Conservation (phyloP, 2,797 vertebrate genomes). For the Scleropages formosus region DNA sequence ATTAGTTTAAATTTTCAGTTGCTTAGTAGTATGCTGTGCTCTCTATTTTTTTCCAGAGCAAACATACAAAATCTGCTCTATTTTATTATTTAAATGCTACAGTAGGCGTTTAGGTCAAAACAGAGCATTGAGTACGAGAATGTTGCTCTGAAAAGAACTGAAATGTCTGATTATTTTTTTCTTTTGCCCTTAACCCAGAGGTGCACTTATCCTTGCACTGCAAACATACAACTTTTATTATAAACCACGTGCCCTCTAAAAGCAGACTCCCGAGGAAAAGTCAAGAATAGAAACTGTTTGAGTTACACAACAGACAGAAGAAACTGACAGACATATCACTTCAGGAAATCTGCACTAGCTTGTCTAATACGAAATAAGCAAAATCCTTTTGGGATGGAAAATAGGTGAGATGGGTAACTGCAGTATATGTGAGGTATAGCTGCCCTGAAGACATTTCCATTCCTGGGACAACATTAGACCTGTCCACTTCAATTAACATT, state of each 20-base stretch:
- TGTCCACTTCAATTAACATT: background rate
- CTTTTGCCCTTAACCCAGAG: slow-evolving; percentile 40
- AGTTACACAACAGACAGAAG: slow-evolving; percentile 35
- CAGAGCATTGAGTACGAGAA: slow-evolving; percentile 15
- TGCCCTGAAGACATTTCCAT: slow-evolving; percentile 10
- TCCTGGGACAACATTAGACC: slow-evolving; percentile 1
- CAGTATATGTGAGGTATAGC: slow-evolving; percentile 12
- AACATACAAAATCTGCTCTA: background rate
- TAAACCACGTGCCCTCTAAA: slow-evolving; percentile 40
- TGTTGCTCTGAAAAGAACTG: background rate
- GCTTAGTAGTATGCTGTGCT: background rate
- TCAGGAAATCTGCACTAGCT: background rate
- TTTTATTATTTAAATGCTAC: slow-evolving; percentile 16
- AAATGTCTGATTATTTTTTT: slow-evolving; percentile 13
- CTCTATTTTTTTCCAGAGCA: background rate
- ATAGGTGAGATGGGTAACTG: background rate
- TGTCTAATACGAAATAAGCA: background rate
- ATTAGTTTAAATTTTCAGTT: slow-evolving; percentile 44
- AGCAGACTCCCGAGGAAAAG: slow-evolving; percentile 27
- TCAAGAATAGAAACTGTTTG: slow-evolving; percentile 26
- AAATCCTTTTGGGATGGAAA: background rate
- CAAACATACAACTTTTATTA: slow-evolving; percentile 43
- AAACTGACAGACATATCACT: slow-evolving; percentile 34
- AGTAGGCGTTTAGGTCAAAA: slow-evolving; percentile 29
- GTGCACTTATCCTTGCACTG: slow-evolving; percentile 38